Base-by-base conservation (phyloP, 2,797 vertebrate genomes). In the Mormyrops attenuatus region DNA sequence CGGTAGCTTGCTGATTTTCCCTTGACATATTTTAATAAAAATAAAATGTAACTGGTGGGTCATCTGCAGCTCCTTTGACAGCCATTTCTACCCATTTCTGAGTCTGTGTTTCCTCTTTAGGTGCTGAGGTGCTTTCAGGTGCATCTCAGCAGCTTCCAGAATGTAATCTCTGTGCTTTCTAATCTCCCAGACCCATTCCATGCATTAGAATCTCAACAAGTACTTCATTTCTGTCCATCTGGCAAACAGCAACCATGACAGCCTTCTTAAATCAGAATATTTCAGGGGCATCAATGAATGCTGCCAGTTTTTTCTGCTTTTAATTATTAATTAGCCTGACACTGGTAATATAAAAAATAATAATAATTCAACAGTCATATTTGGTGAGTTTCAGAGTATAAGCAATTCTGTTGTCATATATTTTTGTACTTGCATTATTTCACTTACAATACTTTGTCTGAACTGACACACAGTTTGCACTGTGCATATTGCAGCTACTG, bases 231-330 rank as follows among this genome's bases (percentile, higher is more conserved):
- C 17, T 22, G 5, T 69, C 13, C 66, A 34, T 69, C 30, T 88
- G 89, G 50, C 41, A 82, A 34, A 55, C 34, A 52, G 41, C 86
- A 88, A 53, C 47, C 1, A 22, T 41, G 20, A 53, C 49, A n/a
- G 77, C 66, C 85, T 69, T 11, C 86, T 88, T 73, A 90, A 88
- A 63, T 88, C 49, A 73, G 13, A 38, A 30, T 73, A 88, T 26
- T 88, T 88, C 53, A 49, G 38, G 86, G 34, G 0, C 88, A 88
- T 84, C 87, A 87, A 63, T 90, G 89, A 88, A 90, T 90, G 89
- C 89, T 90, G 69, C 47, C 86, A 55, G 50, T 44, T 38, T 89
- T 90, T 88, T 82, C 41, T 87, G 44, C 22, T 30, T 90, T 84
- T 88, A 88, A 82, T 82, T 53, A 82, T 90, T 63, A 88, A 88